Evolutionary conservation across 1,140 invertebrate species (phyloP), one percentile per base, ranked within the genome.

Genomic region (Leptinotarsa defecta): DNA sequence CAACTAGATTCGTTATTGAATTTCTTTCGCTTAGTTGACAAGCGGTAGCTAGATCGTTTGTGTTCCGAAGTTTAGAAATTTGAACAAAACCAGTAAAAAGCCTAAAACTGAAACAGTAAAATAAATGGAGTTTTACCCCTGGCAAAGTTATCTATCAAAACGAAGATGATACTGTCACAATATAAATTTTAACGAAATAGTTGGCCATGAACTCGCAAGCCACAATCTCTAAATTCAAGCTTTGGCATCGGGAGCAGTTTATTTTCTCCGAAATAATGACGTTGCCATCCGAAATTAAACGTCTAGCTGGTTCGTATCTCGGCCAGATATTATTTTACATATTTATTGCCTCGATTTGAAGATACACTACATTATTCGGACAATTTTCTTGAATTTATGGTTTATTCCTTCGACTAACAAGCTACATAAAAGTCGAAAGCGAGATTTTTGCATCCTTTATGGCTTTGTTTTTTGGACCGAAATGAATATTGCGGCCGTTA

Each of bases 301-400:
- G 69, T 43, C 34, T 43, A 43, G 34, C 34, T 72, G 24, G 70
- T 20, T 17, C 15, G 27, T n/a, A 72, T 49, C 64, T 22, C 17
- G 62, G 43, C 73, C 73, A 67, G 73, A 74, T 74, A 74, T 74
- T 67, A 74, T 74, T 74, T 74, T 74, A 74, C 73, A 74, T 74
- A 74, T 74, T 74, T 74, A 74, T 74, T 74, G 64, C 64, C 73
- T 74, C 48, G 73, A 74, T 74, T 67, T 74, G 73, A 48, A 74
- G 63, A 74, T 68, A 48, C 48, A 68, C 73, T 68, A 72, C 68
- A 43, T 70, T 70, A 73, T 73, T 65, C 71, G 3, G 20, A 62
- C 52, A 68, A 74, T 74, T 74, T 68, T 67, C 8, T 64, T 48
- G 64, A 68, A 74, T 74, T 74, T 74, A 74, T 74, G 20, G 24